Percentiles rank a stretch among this genome's conserved stretches.
These are phyloP conservation scores for Brachionus rubens DNA, from an alignment of 1,140 invertebrate genomes.

Conservation along the genomic window DNA sequence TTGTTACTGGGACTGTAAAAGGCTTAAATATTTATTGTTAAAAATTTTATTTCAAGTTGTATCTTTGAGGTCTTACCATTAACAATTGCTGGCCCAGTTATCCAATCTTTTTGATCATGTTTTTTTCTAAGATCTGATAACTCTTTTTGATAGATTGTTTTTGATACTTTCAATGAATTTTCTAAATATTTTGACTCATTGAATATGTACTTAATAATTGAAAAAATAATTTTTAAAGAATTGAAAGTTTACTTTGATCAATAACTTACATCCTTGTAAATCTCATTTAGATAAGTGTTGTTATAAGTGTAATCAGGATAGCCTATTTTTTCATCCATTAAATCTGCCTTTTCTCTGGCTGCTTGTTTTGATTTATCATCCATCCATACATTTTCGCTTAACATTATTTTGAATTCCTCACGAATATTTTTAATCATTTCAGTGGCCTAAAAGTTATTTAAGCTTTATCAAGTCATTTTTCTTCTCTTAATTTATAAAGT, in stretches of 20 bases:
- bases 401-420: slow-evolving; percentile 69
- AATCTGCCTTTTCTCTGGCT: slow-evolving; percentile 68
- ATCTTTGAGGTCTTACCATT: no score
- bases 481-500: no score
- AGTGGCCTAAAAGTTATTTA: no score
- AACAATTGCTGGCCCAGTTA: slow-evolving; percentile 60
- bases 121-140: background rate
- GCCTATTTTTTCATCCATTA: slow-evolving; percentile 50
- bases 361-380: slow-evolving; percentile 72
- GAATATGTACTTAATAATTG: slow-evolving; percentile 30
- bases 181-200: slow-evolving; percentile 18
- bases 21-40: no score
- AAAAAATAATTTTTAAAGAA: no score
- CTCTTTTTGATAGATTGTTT: background rate
- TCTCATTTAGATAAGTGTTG: slow-evolving; percentile 50
- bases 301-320: slow-evolving; percentile 53
- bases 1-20: slow-evolving; percentile 68
- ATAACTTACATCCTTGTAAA: slow-evolving; percentile 50
- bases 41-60: no score
- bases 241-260: no score
- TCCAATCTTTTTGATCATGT: slow-evolving; percentile 54
- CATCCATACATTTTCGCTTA: slow-evolving; percentile 73
- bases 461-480: no score
- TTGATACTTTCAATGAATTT: slow-evolving; percentile 5
- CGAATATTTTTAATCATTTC: slow-evolving; percentile 77